Evolutionary conservation across 1,140 invertebrate species (phyloP).

Genomic region (Lineus longissimus): DNA sequence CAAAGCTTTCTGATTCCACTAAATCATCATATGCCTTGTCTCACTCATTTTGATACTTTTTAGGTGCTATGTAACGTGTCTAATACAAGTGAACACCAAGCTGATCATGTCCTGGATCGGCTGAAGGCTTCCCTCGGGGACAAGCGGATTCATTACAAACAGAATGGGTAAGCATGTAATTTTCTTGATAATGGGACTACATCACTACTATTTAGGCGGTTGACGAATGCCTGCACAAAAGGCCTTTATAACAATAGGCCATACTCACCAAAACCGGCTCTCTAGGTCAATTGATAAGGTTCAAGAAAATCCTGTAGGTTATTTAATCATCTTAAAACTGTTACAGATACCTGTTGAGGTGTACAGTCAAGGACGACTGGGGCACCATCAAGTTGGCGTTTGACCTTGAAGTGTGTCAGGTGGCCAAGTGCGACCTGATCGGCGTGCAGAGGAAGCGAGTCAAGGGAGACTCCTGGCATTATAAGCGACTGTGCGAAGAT

Average conservation of each 20-base stretch:
- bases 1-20: no score
- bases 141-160: conserved; percentile 66
- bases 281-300: no score
- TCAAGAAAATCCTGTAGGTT: conserved; percentile 4
- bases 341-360: conserved; percentile 64
- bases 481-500: conserved; percentile 81
- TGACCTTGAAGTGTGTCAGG: conserved; percentile 74
- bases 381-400: conserved; percentile 64
- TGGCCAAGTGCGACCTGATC: conserved; percentile 56
- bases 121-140: conserved; percentile 63
- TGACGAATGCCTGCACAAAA: no score
- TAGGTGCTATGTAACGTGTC: conserved; percentile 73
- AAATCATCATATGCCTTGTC: no score
- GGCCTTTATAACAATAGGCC: no score
- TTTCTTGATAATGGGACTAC: no score
- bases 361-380: conserved; percentile 57
- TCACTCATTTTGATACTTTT: conserved; percentile 22
- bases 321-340: neutral
- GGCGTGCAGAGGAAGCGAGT: conserved; percentile 74
- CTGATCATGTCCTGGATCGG: conserved; percentile 64
- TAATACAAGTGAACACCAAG: conserved; percentile 63
- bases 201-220: no score
- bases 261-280: no score
- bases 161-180: conserved; percentile 65
- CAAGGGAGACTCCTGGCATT: conserved; percentile 80